Percentiles rank a stretch among this genome's conserved stretches.
Conservation (phyloP, 2,797 vertebrate genomes). For the Hypotaenidia philippensis region DNA sequence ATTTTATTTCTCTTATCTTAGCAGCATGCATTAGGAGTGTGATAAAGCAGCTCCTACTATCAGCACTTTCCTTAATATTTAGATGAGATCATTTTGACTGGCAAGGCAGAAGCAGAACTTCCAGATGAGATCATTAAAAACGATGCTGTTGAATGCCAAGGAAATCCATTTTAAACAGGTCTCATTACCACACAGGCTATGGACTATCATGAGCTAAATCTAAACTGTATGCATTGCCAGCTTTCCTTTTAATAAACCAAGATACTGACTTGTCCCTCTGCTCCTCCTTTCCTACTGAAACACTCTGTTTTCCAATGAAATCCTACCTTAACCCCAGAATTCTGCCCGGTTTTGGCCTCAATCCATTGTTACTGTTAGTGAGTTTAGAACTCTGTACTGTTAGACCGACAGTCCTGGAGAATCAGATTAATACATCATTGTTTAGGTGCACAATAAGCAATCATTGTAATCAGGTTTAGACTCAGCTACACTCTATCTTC, state of each 20-base stretch:
- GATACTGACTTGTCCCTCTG: neutral
- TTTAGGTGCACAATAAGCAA: neutral
- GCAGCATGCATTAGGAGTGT: neutral
- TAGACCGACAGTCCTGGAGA: neutral
- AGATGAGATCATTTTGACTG: constrained; percentile 5
- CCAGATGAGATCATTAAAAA: constrained; percentile 23
- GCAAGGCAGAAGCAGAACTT: neutral
- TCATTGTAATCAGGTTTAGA: neutral
- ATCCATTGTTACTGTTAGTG: neutral
- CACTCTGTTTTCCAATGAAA: neutral
- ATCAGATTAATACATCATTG: neutral
- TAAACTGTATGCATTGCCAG: neutral
- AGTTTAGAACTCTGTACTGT: neutral
- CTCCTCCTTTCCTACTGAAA: neutral
- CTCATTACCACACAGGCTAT: neutral
- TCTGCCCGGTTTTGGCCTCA: neutral
- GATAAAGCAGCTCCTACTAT: neutral
- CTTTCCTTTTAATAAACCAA: neutral
- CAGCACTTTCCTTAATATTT: constrained; percentile 8
- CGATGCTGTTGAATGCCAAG: neutral
- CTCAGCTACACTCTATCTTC: neutral
- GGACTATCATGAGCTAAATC: neutral
- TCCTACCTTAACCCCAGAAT: neutral
- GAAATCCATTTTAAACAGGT: constrained; percentile 3
- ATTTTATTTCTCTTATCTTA: constrained; percentile 14